Evolutionary conservation across 2,113 vertebrate species (phyloP).

Genomic region (Apaloderma vittatum): DNA sequence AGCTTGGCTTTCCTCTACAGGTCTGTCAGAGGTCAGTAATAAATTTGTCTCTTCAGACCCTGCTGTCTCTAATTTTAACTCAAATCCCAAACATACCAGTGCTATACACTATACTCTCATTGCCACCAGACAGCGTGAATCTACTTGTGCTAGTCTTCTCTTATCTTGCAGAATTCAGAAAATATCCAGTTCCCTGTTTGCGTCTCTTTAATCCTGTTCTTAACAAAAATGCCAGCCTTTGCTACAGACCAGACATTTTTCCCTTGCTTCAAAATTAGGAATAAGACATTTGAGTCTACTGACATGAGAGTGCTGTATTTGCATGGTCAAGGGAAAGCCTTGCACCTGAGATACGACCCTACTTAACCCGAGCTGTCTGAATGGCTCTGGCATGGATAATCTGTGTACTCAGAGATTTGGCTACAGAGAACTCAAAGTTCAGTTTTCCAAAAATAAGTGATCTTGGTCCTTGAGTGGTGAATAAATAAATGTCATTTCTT

Average conservation of each 20-base stretch:
- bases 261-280: background rate
- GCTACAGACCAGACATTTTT: background rate
- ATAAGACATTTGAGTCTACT: background rate
- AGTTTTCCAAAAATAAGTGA: background rate
- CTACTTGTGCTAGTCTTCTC: background rate
- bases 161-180: background rate
- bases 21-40: background rate
- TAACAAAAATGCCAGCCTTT: background rate
- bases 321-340: background rate
- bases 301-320: background rate
- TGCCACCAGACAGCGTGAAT: background rate
- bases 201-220: background rate
- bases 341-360: background rate
- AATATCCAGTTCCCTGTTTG: background rate
- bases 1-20: constrained; percentile 4
- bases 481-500: background rate
- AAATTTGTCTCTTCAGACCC: background rate
- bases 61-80: background rate
- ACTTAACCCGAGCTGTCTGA: background rate
- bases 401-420: background rate
- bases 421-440: background rate
- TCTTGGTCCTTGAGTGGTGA: background rate
- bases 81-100: background rate
- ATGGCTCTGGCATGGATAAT: background rate
- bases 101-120: background rate